Base-by-base conservation (phyloP, 2,888 invertebrate species). In the Plagiodera versicolora region DNA sequence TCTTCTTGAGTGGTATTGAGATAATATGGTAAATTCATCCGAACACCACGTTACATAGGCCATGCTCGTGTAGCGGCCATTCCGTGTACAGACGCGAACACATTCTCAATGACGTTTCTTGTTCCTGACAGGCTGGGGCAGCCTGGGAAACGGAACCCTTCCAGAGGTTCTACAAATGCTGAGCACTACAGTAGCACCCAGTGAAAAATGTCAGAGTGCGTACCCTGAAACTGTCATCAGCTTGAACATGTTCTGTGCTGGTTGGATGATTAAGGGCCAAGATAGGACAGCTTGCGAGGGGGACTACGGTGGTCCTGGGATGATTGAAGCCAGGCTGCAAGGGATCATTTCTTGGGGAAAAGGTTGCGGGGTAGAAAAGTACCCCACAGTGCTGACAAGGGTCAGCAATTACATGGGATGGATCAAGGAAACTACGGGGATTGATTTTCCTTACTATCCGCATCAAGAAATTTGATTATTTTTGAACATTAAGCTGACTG, bases 181-280 rank as follows among this genome's bases (percentile, higher is more conserved):
- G 8, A 14, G 30, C 9, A 50, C 59, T n/a, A 61, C 59, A 20
- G 45, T 52, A 11, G 49, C 67, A 45, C 8, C 28, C 0, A 20
- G 14, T 19, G 32, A 24, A 16, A 49, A 39, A 17, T 60, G 60
- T 28, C 18, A 28, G 28, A 30, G 14, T 6, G 16, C 14, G 8
- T 55, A 60, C 48, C 17, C 44, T n/a, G 9, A 20, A 3, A 24
- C 19, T 17, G n/a, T 24, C 1, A 67, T 75, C 14, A 83, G 83
- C 0, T 68, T 75, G 0, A 80, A 81, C 19, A 85, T 85, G 85
- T 81, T 85, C 70, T 85, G 85, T 56, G 85, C 84, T 0, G 84
- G 84, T 1, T 81, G 76, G 16, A 24, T 79, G 81, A 2, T 64
- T 60, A 35, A 83, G 85, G 45, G 83, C 85, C 50, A 66, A 68